Base-by-base conservation (phyloP, 2,113 vertebrate genomes). In the Brienomyrus longianalis region DNA sequence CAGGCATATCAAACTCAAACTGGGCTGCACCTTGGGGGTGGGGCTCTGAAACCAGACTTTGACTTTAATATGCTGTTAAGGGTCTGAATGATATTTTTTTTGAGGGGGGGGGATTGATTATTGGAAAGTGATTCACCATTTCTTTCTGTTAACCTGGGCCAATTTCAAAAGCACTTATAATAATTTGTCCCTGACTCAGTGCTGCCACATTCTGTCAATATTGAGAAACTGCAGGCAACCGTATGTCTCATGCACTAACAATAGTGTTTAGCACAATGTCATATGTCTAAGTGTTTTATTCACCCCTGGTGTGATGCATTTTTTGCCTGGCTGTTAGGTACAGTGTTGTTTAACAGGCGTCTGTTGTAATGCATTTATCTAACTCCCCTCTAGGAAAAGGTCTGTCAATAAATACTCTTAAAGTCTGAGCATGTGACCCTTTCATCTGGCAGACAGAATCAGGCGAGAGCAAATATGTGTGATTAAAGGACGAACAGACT, bases 181-280 rank as follows among this genome's bases (percentile, higher is more conserved):
- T 91, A 62, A 91, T 91, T 92, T 91, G 94, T 89, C 27, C 87
- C 91, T 92, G 91, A 94, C 94, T 90, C 96, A 96, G 97, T 97
- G 96, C 96, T 97, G 96, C 97, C 97, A 92, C 96, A 92, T 93
- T 92, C 97, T 97, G 97, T 93, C 56, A 85, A 66, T 80, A 0
- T 51, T 2, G 3, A 39, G 74, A 56, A 77, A 92, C 85, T 93
- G 88, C 95, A 94, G 3, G 10, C 31, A 13, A 83, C 86, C 88
- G 10, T 83, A 31, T 91, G 83, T 85, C 54, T 15, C 31, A 5
- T 94, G 94, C 91, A 94, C 43, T 83, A 59, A 94, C 96, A 94
- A 93, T 94, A 90, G 94, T 93, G 92, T 92, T 90, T 88, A 90
- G 92, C 91, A 62, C 27, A 27, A 66, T 19, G 17, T 51, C 47